A percentile compares a stretch with the other conserved stretches of the same genome.
phyloP scores from a whole-genome alignment of 2,113 vertebrate genomes.

The Piaya cayana region DNA sequence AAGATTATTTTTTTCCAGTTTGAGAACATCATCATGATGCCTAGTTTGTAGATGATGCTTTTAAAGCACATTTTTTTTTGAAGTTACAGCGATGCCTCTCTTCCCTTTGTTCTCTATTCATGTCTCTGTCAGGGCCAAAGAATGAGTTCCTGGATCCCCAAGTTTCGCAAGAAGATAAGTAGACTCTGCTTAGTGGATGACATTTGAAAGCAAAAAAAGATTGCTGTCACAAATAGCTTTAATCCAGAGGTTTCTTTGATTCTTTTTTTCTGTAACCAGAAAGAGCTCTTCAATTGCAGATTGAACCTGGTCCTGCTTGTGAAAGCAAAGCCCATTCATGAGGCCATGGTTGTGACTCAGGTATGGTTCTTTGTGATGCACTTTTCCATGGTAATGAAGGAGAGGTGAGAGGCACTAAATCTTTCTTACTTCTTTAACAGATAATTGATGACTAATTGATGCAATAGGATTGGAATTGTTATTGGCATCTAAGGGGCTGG shows the following conservation, averaged over 20 bases:
- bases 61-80: not conserved
- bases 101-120: not conserved
- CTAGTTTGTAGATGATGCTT: not conserved
- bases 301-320: not conserved
- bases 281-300: not conserved
- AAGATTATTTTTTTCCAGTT: not conserved
- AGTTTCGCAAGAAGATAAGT: not conserved
- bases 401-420: not conserved
- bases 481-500: not conserved
- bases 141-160: not conserved
- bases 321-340: not conserved
- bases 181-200: not conserved
- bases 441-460: constrained; percentile 6
- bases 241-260: not conserved
- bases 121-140: not conserved
- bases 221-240: not conserved
- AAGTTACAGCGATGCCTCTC: not conserved
- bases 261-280: not conserved
- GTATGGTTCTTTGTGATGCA: not conserved
- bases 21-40: not conserved
- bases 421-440: constrained; percentile 2
- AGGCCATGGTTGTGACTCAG: not conserved
- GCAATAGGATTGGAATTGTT: constrained; percentile 2
- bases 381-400: not conserved
- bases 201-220: not conserved